Percentiles rank a stretch among this genome's conserved stretches.
phyloP scores from a whole-genome alignment of 30 jellyfish, hydroid and myxozoan genomes.

The Pseudorhiza aurosa region DNA sequence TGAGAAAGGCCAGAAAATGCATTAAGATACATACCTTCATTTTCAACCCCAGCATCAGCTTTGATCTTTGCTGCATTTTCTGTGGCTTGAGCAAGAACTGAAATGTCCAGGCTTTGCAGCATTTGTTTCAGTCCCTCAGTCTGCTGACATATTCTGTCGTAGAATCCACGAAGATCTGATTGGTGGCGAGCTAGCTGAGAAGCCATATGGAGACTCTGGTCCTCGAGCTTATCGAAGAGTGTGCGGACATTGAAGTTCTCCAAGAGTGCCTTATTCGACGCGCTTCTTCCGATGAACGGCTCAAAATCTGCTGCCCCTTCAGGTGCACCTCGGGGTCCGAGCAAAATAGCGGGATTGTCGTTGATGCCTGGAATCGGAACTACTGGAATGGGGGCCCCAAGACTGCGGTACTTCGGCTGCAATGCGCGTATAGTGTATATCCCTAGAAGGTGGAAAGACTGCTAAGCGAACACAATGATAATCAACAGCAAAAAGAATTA shows the following conservation, averaged over 20 bases:
- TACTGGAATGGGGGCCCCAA: conserved; percentile 98
- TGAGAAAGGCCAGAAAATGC: background rate
- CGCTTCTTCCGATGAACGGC: conserved; percentile 32
- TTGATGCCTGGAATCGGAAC: conserved; percentile 95
- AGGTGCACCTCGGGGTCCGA: conserved; percentile 90
- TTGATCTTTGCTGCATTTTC: conserved; percentile 86
- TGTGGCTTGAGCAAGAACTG: conserved; percentile 86
- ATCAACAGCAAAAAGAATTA: too few species aligned
- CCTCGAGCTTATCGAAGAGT: conserved; percentile 95
- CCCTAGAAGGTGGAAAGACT: conserved; percentile 74
- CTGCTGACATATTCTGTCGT: conserved; percentile 95
- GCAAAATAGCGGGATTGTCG: conserved; percentile 74
- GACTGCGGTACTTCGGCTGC: conserved; percentile 93
- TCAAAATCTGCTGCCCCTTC: conserved; percentile 86
- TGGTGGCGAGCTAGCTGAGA: conserved; percentile 98
- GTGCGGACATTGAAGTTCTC: conserved; percentile 97
- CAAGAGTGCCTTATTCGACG: conserved; percentile 73
- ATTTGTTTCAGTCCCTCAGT: conserved; percentile 95
- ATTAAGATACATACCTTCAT: conserved; percentile 50
- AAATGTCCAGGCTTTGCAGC: conserved; percentile 87
- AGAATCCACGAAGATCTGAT: conserved; percentile 94
- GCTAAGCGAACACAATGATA: too few species aligned
- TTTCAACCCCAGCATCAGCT: conserved; percentile 61
- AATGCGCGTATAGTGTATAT: conserved; percentile 79
- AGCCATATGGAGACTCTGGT: conserved; percentile 93